Evolutionary conservation across 1,140 invertebrate genomes (phyloP), one percentile per base, ranked within the genome.

Genomic region (Pseudachorutes palmiensis): DNA sequence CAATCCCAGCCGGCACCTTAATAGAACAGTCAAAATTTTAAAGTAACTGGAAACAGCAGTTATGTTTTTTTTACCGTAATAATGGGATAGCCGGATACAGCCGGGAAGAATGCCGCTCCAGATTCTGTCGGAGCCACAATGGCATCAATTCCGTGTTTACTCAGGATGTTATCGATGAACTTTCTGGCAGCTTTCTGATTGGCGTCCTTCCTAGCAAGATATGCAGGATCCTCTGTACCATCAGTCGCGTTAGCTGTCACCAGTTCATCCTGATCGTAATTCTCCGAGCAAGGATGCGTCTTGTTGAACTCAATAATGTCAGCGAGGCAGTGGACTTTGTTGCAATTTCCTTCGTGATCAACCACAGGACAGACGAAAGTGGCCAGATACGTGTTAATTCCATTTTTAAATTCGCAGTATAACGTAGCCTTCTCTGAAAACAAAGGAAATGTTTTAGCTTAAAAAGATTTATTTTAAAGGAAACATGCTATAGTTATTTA

Each of bases 261-360:
- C 29, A 70, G 33, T 24, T 33, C 5, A 9, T 24, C n/a, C 31
- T 70, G 68, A 45, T 55, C 62, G 60, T 70, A 70, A 19, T 49
- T 49, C 57, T 70, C 68, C 22, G 48, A 32, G 0, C 16, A 29
- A 2, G 68, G 68, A 59, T 70, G 2, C 22, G 65, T 29, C 2
- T 63, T 32, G 24, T 70, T 70, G 36, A 63, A 70, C 19, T 55
- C 16, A 14, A 70, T 70, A 1, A 70, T 58, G 49, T 70, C 68
- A 24, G 36, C 29, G 24, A 70, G 26, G 14, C 33, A 55, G 24
- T 24, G 22, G 3, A 65, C 41, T 28, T 22, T n/a, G 2, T 62
- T 57, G 3, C 5, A 22, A 1, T 26, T n/a, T 3, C 59, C 33
- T 2, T 45, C 33, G 14, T 24, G 5, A 5, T 5, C 32, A 16